Conservation (phyloP, 2,888 invertebrate genomes). For the Drosophila anomelani region DNA sequence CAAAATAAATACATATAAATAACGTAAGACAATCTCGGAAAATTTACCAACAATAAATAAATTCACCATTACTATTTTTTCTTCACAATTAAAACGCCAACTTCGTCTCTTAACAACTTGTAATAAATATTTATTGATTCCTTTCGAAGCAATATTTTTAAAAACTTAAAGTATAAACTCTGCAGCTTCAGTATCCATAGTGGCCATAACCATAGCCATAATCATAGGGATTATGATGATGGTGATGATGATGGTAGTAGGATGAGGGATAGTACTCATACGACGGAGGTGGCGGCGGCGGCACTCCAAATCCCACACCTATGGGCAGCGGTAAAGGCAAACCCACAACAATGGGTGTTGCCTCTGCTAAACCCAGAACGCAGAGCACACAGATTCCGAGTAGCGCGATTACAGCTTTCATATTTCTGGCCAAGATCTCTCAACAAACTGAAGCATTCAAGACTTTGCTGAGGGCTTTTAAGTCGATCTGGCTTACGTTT, state of each 20-base stretch:
- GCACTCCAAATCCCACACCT: constrained; percentile 27
- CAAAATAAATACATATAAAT: no score
- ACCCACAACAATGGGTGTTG: constrained; percentile 17
- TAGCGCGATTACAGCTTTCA: constrained; percentile 31
- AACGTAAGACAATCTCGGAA: neutral
- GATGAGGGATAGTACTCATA: constrained; percentile 14
- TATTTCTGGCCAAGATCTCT: constrained; percentile 26
- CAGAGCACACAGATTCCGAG: constrained; percentile 10
- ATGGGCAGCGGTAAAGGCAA: constrained; percentile 23
- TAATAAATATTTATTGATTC: constrained; percentile 11
- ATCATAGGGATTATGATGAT: constrained; percentile 20
- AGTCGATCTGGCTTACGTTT: neutral
- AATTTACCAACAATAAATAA: neutral
- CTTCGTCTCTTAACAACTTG: neutral
- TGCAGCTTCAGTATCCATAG: constrained; percentile 17
- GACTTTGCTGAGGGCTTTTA: constrained; percentile 17
- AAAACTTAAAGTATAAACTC: neutral
- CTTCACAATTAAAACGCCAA: neutral
- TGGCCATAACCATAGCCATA: constrained; percentile 10
- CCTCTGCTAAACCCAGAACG: constrained; percentile 10
- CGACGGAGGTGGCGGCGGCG: constrained; percentile 2
- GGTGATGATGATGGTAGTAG: constrained; percentile 18
- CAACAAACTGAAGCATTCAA: constrained; percentile 11
- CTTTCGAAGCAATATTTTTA: neutral
- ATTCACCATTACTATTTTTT: neutral